Evolutionary conservation across 2,113 vertebrate genomes (phyloP).

Genomic region (Phalacrocorax pelagicus): DNA sequence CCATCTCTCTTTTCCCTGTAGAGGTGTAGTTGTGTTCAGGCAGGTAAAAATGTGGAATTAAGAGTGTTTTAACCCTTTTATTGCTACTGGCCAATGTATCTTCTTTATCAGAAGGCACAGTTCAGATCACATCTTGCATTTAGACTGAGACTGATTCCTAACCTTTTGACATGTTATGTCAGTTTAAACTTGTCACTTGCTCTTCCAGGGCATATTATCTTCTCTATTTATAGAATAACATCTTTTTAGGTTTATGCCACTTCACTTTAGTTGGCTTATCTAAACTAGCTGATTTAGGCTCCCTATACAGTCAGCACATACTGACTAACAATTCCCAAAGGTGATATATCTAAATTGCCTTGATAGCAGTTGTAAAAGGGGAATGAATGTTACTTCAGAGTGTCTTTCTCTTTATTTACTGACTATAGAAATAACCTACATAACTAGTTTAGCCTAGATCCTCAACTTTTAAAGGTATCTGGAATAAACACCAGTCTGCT

Average conservation of each 20-base stretch:
- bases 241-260: neutral
- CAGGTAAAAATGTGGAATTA: neutral
- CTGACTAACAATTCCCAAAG: neutral
- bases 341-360: neutral
- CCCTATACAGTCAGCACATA: neutral
- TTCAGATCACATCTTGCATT: neutral
- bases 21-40: neutral
- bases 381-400: neutral
- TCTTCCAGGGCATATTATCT: neutral
- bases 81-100: neutral
- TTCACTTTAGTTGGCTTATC: neutral
- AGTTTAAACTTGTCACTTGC: neutral
- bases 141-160: neutral
- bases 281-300: neutral
- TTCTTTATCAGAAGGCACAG: neutral
- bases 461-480: neutral
- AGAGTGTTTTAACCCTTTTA: neutral
- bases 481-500: neutral
- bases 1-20: neutral
- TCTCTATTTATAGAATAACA: neutral
- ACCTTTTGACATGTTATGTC: neutral
- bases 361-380: neutral
- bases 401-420: neutral
- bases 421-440: neutral
- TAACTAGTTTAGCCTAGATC: neutral